phyloP scores from a whole-genome alignment of 2,888 invertebrate species.

The Deilephila porcellus region DNA sequence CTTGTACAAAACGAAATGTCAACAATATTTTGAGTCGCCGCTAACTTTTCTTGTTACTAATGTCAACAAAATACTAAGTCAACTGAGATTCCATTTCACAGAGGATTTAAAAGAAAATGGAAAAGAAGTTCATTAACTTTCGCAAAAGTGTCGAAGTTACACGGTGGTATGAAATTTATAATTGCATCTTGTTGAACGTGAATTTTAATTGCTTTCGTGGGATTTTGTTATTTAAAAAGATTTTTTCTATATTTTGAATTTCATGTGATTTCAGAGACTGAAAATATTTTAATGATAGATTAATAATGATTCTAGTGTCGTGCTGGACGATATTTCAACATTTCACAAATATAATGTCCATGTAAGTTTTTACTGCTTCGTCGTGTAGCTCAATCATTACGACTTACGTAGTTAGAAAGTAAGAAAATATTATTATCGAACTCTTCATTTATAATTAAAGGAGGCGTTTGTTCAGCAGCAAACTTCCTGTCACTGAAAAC shows the following conservation, averaged over 20 bases:
- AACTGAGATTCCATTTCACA: constrained; percentile 3
- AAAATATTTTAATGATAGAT: no score
- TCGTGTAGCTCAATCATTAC: no score
- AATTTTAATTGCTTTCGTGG: constrained; percentile 7
- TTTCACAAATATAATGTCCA: no score
- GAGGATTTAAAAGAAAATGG: neutral
- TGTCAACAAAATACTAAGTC: constrained; percentile 26
- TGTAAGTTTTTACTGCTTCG: no score
- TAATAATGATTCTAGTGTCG: no score
- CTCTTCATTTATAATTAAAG: no score
- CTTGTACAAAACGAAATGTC: constrained; percentile 8
- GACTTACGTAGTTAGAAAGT: no score
- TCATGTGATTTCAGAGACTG: neutral
- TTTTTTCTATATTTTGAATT: neutral
- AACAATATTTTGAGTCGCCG: constrained; percentile 5
- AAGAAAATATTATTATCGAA: no score
- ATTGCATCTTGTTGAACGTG: neutral
- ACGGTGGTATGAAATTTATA: neutral
- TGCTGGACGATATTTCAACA: no score
- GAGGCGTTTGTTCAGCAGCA: no score
- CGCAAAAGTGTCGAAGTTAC: constrained; percentile 8
- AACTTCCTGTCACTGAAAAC: no score
- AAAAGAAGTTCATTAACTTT: neutral
- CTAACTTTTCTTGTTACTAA: constrained; percentile 23
- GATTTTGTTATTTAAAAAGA: neutral